Evolutionary conservation across 2,113 vertebrate species (phyloP).

Genomic region (Saguinus imperator): DNA sequence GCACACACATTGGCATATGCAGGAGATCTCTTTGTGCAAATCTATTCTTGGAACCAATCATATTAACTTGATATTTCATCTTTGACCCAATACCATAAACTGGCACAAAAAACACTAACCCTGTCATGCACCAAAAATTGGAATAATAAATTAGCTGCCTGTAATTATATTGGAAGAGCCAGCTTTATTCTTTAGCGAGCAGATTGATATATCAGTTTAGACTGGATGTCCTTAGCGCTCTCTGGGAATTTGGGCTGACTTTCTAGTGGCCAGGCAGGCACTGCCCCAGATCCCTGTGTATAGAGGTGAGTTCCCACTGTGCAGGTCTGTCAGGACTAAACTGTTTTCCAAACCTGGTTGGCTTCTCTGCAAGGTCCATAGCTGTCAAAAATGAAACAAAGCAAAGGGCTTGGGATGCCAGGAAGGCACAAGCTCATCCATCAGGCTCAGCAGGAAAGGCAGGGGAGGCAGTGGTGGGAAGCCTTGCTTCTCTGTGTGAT

Average conservation of each 20-base stretch:
- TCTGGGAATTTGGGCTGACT: constrained; percentile 56
- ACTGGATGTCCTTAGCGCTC: constrained; percentile 31
- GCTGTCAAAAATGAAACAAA: constrained; percentile 56
- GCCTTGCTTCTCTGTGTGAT: not conserved
- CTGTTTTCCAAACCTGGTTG: constrained; percentile 71
- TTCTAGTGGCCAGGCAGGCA: constrained; percentile 31
- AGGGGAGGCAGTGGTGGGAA: not conserved
- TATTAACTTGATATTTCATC: constrained; percentile 24
- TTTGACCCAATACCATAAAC: constrained; percentile 70
- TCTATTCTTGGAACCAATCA: constrained; percentile 60
- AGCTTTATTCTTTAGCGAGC: constrained; percentile 58
- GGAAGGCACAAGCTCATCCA: not conserved
- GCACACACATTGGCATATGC: not conserved
- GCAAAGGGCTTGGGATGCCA: not conserved
- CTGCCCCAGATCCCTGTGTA: constrained; percentile 38
- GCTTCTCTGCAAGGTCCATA: constrained; percentile 10
- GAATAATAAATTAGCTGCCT: constrained; percentile 63
- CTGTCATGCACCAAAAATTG: constrained; percentile 66
- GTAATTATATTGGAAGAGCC: constrained; percentile 66
- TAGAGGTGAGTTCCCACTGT: constrained; percentile 24
- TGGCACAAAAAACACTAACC: constrained; percentile 57
- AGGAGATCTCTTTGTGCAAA: not conserved
- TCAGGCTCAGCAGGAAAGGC: not conserved
- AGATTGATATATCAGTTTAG: constrained; percentile 61
- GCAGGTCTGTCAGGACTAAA: constrained; percentile 44